Evolutionary conservation across 2,888 invertebrate genomes (phyloP).

Genomic region (Hermaeophaga mercurialis): DNA sequence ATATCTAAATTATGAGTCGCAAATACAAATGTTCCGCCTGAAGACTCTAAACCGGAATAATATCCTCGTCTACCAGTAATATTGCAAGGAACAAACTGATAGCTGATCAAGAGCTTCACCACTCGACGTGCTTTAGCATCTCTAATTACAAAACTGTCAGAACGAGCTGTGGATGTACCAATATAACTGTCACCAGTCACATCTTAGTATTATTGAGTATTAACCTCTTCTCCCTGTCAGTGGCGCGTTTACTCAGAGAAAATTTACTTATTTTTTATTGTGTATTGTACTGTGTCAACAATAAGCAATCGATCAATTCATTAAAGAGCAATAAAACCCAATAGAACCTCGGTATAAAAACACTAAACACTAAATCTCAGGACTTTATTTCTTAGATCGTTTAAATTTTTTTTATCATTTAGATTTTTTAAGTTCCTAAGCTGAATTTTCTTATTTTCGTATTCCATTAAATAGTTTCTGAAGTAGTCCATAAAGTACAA

Average conservation of each 20-base stretch:
- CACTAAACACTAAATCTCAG: no score
- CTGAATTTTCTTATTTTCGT: no score
- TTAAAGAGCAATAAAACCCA: no score
- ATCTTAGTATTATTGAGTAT: conserved; percentile 46
- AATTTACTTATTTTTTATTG: no score
- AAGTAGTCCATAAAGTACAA: no score
- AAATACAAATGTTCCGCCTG: conserved; percentile 5
- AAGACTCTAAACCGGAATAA: conserved; percentile 6
- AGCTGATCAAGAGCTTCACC: conserved; percentile 44
- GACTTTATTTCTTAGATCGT: no score
- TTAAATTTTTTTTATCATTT: no score
- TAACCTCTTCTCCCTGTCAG: conserved; percentile 21
- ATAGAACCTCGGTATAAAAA: no score
- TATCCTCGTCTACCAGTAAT: conserved; percentile 10
- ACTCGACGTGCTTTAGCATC: conserved; percentile 38
- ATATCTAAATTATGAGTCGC: background rate
- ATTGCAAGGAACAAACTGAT: conserved; percentile 21
- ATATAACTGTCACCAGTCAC: conserved; percentile 52
- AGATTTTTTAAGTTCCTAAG: no score
- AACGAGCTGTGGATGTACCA: conserved; percentile 43
- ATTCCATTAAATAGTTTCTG: no score
- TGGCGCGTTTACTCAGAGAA: conserved; percentile 12
- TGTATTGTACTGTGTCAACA: no score
- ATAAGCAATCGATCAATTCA: no score
- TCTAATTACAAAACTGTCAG: conserved; percentile 51